phyloP scores from a whole-genome alignment of 1,140 invertebrate genomes.

The Triops longicaudatus region DNA sequence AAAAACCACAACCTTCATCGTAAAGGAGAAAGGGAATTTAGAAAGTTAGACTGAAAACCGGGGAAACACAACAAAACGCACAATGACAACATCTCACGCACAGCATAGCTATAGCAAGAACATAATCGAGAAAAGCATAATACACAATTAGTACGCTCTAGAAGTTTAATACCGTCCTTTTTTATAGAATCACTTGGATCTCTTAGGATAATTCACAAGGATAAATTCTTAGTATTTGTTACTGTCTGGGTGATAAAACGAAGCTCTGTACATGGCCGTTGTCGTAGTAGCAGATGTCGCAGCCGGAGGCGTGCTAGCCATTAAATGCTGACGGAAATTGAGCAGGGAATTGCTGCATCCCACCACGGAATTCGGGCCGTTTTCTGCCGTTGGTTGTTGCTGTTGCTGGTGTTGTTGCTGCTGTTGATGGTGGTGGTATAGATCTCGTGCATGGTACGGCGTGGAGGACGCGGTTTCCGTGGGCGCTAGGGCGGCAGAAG shows the following conservation, averaged over 20 bases:
- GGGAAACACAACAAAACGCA: not conserved
- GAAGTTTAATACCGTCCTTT: not conserved
- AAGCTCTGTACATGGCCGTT: slow-evolving; percentile 22
- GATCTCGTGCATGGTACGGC: not conserved
- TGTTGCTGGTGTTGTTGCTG: not conserved
- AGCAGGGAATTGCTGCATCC: not conserved
- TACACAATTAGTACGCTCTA: not conserved
- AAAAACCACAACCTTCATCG: not conserved
- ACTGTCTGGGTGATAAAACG: slow-evolving; percentile 21
- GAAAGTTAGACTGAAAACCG: not conserved
- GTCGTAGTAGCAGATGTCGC: slow-evolving; percentile 20
- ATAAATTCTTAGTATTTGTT: slow-evolving; percentile 23
- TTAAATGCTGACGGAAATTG: slow-evolving; percentile 8
- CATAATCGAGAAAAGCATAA: not conserved
- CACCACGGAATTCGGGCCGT: not conserved
- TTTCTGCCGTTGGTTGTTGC: not conserved
- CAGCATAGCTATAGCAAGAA: not conserved
- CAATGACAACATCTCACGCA: slow-evolving; percentile 16
- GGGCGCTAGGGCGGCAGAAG: not conserved
- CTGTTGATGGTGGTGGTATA: not conserved
- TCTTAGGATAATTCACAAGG: not conserved
- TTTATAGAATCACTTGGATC: not conserved
- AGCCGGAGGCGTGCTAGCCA: slow-evolving; percentile 2
- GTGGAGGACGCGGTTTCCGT: not conserved
- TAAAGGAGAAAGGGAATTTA: not conserved